Evolutionary conservation across 2,888 invertebrate genomes (phyloP).

Genomic region (Helicoverpa assulta): DNA sequence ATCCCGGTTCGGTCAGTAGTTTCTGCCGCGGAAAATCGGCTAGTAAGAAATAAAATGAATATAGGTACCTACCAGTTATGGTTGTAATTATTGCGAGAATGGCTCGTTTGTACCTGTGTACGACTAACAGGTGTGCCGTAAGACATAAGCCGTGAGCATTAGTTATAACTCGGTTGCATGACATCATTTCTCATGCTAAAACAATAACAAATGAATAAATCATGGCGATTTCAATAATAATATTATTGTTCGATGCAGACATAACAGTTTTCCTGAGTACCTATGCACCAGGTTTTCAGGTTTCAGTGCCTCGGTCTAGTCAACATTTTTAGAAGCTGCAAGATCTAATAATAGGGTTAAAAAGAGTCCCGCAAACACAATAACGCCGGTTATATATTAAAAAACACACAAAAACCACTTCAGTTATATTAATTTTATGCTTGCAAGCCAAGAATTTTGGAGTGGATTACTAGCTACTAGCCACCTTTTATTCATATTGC

Average conservation of each 20-base stretch:
- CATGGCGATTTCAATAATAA: neutral
- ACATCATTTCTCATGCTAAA: slow-evolving; percentile 36
- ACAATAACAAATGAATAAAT: slow-evolving; percentile 25
- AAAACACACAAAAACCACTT: too few species aligned
- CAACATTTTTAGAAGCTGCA: too few species aligned
- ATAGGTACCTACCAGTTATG: slow-evolving; percentile 22
- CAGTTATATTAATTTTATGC: too few species aligned
- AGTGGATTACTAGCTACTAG: too few species aligned
- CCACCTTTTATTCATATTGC: too few species aligned
- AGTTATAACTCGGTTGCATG: slow-evolving; percentile 17
- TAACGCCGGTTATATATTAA: too few species aligned
- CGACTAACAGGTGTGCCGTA: slow-evolving; percentile 39
- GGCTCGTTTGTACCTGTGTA: slow-evolving; percentile 27
- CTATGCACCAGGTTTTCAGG: neutral
- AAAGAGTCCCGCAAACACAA: too few species aligned
- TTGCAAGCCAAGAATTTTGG: too few species aligned
- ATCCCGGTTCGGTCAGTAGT: too few species aligned
- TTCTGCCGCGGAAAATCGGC: slow-evolving; percentile 13
- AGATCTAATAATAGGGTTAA: too few species aligned
- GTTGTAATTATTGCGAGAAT: slow-evolving; percentile 24
- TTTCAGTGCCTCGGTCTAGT: neutral
- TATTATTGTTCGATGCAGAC: neutral
- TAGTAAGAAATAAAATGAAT: slow-evolving; percentile 45
- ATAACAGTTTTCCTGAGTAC: neutral
- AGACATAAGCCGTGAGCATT: slow-evolving; percentile 3